phyloP scores from a whole-genome alignment of 2,888 invertebrate species.

The Hermaeophaga mercurialis region DNA sequence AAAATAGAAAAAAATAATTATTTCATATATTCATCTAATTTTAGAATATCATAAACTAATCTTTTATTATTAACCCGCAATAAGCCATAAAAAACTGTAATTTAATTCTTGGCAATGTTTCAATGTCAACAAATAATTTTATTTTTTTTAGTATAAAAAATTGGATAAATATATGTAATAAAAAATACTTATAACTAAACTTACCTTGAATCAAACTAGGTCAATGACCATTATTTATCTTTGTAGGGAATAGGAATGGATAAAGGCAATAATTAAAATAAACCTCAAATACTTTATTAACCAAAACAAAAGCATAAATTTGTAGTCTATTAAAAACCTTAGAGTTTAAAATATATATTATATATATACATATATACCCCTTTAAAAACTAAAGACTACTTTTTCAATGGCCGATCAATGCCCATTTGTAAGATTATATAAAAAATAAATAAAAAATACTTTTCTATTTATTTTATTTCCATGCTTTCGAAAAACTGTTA shows the following conservation, averaged over 20 bases:
- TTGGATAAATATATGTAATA: neutral
- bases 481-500: too few relatives aligned
- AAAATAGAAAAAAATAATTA: neutral
- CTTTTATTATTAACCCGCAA: slow-evolving; percentile 5
- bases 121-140: slow-evolving; percentile 3
- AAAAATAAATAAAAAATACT: too few relatives aligned
- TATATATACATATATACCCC: too few relatives aligned
- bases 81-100: neutral
- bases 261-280: neutral
- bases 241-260: neutral
- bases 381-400: too few relatives aligned
- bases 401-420: too few relatives aligned
- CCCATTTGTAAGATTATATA: too few relatives aligned
- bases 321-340: too few relatives aligned
- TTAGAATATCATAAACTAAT: slow-evolving; percentile 3
- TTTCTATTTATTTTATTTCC: too few relatives aligned
- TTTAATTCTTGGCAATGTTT: slow-evolving; percentile 11
- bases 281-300: neutral
- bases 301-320: slow-evolving; percentile 3
- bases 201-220: neutral
- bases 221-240: neutral
- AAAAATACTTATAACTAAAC: neutral
- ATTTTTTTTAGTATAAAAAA: slow-evolving; percentile 8
- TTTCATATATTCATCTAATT: slow-evolving; percentile 1
- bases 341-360: too few relatives aligned